phyloP scores from a whole-genome alignment of 2,888 invertebrate species.

The Parnassius orleans region DNA sequence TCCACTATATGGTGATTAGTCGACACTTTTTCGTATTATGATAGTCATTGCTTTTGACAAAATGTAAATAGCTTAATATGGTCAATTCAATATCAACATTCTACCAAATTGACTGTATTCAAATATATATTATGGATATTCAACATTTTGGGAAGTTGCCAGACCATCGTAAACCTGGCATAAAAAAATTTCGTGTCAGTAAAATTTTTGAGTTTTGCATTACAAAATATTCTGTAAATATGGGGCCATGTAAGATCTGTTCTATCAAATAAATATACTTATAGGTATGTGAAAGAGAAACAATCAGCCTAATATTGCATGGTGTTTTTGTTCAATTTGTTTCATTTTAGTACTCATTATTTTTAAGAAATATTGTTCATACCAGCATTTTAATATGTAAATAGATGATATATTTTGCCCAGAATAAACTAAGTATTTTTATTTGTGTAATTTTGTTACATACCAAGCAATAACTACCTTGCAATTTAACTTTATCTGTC shows the following conservation, averaged over 20 bases:
- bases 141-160: not conserved
- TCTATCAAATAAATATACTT: conserved; percentile 9
- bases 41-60: too few species aligned
- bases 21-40: too few species aligned
- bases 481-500: too few species aligned
- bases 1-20: too few species aligned
- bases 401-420: conserved; percentile 80
- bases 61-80: too few species aligned
- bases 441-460: conserved; percentile 14
- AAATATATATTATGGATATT: too few species aligned
- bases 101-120: too few species aligned
- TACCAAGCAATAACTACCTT: too few species aligned
- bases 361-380: conserved; percentile 73
- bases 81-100: too few species aligned
- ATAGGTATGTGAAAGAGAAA: not conserved
- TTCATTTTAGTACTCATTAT: conserved; percentile 66
- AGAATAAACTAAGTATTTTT: conserved; percentile 51
- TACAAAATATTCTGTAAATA: conserved; percentile 16
- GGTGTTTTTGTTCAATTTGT: conserved; percentile 46
- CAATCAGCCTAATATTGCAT: conserved; percentile 35
- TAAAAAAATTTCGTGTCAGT: not conserved
- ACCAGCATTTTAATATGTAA: conserved; percentile 77
- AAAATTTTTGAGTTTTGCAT: conserved; percentile 2
- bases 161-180: not conserved
- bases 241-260: conserved; percentile 26